These are phyloP conservation scores for Erannis defoliaria DNA, from an alignment of 2,888 invertebrate genomes.

Conservation along the genomic window DNA sequence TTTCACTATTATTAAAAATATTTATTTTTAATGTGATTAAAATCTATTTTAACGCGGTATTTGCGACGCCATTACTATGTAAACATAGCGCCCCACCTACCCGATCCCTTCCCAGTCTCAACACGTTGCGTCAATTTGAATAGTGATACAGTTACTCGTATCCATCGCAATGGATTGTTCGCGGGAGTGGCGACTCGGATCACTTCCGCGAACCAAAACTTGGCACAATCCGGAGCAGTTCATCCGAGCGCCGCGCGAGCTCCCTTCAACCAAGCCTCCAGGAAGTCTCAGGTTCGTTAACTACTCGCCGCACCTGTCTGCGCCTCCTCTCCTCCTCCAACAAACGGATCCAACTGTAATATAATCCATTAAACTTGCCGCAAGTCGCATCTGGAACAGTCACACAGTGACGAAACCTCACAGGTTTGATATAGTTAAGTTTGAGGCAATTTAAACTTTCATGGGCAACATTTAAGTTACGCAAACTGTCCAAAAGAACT, in stretches of 20 bases:
- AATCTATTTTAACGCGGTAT: too few species aligned
- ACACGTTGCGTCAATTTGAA: neutral
- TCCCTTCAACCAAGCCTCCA: neutral
- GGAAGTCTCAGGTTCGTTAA: slow-evolving; percentile 3
- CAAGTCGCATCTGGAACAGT: slow-evolving; percentile 12
- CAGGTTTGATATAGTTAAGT: neutral
- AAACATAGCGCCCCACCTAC: too few species aligned
- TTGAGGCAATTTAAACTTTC: too few species aligned
- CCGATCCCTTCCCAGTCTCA: too few species aligned
- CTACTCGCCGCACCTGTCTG: slow-evolving; percentile 31
- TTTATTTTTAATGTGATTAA: too few species aligned
- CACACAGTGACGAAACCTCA: slow-evolving; percentile 1
- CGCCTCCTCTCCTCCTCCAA: slow-evolving; percentile 22
- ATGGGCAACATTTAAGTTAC: too few species aligned
- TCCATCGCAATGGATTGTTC: neutral
- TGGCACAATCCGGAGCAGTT: slow-evolving; percentile 4
- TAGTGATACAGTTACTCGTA: neutral
- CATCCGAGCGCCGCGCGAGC: neutral
- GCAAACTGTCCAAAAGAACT: too few species aligned
- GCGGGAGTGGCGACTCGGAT: neutral
- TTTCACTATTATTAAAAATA: too few species aligned
- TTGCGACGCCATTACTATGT: too few species aligned
- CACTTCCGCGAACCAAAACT: slow-evolving; percentile 4
- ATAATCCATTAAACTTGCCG: slow-evolving; percentile 53
- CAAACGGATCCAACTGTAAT: slow-evolving; percentile 48